phyloP scores from a whole-genome alignment of 2,113 vertebrate species.

The Strigops habroptila region DNA sequence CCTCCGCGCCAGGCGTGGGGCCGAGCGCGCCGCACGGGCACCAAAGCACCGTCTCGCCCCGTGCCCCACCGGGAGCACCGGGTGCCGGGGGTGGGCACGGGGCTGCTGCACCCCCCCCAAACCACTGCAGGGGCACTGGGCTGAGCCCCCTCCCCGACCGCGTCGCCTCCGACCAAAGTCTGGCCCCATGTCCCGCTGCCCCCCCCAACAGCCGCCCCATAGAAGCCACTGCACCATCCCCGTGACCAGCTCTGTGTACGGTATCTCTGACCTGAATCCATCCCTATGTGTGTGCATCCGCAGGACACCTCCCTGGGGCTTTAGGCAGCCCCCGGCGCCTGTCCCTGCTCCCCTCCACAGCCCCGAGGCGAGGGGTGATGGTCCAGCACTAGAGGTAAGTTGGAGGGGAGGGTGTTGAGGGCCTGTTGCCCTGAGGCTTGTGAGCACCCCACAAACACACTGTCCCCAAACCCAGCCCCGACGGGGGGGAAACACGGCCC shows the following conservation, averaged over 20 bases:
- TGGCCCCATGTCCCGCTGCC: background rate
- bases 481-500: background rate
- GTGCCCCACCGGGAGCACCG: background rate
- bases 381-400: slow-evolving; percentile 53
- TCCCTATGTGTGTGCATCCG: background rate
- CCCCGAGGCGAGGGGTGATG: background rate
- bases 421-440: background rate
- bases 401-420: background rate
- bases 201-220: background rate
- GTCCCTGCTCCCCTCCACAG: slow-evolving; percentile 33
- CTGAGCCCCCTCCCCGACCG: background rate
- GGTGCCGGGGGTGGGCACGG: background rate
- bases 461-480: background rate
- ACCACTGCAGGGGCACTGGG: background rate
- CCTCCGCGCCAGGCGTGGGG: slow-evolving; percentile 45
- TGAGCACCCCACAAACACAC: background rate
- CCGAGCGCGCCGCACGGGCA: background rate
- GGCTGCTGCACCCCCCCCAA: background rate
- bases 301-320: slow-evolving; percentile 11
- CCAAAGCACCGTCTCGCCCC: rapidly evolving
- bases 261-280: slow-evolving; percentile 13
- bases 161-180: background rate
- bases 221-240: slow-evolving; percentile 39
- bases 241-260: background rate
- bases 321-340: background rate